These are phyloP conservation scores for Clarias batrachus DNA, from an alignment of 2,113 vertebrate species.

Conservation along the genomic window DNA sequence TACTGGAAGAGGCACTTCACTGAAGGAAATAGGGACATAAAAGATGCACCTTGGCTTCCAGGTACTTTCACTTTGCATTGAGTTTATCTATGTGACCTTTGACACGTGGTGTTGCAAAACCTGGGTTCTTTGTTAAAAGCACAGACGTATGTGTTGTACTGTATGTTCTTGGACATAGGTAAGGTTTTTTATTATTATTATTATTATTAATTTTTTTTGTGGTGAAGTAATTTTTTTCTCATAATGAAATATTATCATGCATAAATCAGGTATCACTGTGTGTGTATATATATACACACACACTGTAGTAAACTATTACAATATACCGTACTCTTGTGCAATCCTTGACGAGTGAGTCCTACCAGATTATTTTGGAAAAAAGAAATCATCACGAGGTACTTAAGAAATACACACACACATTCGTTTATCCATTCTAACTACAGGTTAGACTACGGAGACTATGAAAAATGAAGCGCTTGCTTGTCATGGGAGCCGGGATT, in stretches of 20 bases:
- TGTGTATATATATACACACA: no score
- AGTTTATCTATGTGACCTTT: not conserved
- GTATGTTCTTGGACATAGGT: not conserved
- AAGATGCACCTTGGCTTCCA: not conserved
- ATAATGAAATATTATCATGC: no score
- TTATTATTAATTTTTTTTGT: not conserved
- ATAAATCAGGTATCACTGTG: no score
- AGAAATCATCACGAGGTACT: not conserved
- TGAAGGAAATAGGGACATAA: not conserved
- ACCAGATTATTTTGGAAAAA: not conserved
- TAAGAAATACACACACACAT: not conserved
- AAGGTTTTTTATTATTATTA: no score
- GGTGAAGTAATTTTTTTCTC: not conserved
- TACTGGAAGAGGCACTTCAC: not conserved
- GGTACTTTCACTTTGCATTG: constrained; percentile 6
- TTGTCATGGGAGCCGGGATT: not conserved
- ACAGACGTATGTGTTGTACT: not conserved
- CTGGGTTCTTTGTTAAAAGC: not conserved
- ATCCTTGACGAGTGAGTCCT: not conserved
- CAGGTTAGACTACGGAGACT: not conserved
- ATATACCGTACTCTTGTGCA: not conserved
- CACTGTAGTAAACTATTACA: not conserved
- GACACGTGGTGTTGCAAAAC: not conserved
- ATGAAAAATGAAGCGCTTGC: not conserved
- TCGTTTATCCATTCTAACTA: not conserved